A percentile compares a stretch with the other conserved stretches of the same genome.
phyloP scores from a whole-genome alignment of 2,113 vertebrate species.

The Casuarius casuarius region DNA sequence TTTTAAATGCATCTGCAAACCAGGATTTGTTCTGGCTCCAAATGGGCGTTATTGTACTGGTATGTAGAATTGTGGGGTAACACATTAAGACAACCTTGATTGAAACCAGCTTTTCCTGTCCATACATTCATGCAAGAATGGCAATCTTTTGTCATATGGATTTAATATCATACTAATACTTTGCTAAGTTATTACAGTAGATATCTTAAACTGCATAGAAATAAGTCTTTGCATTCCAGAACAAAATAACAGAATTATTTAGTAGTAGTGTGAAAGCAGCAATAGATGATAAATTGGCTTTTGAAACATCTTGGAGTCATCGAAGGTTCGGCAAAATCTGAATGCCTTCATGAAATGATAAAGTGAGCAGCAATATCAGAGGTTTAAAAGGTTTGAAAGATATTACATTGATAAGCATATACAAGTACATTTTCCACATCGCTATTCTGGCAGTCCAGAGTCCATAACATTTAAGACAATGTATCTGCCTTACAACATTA shows the following conservation, averaged over 20 bases:
- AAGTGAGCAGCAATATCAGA: not conserved
- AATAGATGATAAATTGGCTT: not conserved
- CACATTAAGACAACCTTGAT: not conserved
- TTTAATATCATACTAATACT: not conserved
- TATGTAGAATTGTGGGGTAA: constrained; percentile 36
- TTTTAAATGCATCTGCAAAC: constrained; percentile 85
- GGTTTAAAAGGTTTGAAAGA: not conserved
- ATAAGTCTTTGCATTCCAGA: not conserved
- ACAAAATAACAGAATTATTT: not conserved
- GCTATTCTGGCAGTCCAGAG: not conserved
- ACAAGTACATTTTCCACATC: not conserved
- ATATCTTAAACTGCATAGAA: not conserved
- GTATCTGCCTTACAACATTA: not conserved
- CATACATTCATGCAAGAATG: not conserved
- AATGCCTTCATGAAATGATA: not conserved
- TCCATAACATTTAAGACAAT: not conserved
- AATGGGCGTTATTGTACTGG: constrained; percentile 80
- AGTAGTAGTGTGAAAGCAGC: not conserved
- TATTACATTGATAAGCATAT: not conserved
- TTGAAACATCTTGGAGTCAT: not conserved
- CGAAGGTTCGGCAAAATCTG: not conserved
- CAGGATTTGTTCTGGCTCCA: constrained; percentile 78
- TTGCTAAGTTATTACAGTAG: not conserved
- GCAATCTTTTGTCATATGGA: not conserved
- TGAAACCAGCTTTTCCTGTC: not conserved